These are phyloP conservation scores for Cynopterus sphinx DNA, from an alignment of 2,797 vertebrate species.

Conservation along the genomic window DNA sequence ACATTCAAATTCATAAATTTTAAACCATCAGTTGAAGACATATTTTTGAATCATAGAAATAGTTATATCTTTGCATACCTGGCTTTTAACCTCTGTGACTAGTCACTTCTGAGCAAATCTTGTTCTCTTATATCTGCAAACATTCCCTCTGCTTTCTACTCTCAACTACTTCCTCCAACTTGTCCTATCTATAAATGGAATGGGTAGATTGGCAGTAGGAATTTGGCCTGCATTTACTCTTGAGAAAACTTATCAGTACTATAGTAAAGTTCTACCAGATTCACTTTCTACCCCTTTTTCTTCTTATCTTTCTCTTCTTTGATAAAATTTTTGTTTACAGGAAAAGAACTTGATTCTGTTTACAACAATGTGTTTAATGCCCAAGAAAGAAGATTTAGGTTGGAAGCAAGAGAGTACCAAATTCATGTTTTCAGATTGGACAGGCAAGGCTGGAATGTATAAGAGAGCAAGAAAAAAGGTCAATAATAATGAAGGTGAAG, in stretches of 20 bases:
- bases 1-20: neutral
- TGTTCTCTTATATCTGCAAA: neutral
- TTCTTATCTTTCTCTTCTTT: neutral
- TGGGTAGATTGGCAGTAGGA: neutral
- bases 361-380: neutral
- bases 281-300: neutral
- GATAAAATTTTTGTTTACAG: neutral
- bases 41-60: neutral
- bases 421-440: neutral
- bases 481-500: neutral
- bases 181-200: neutral
- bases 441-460: neutral
- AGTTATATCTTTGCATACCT: neutral
- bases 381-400: neutral
- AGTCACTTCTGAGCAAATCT: neutral
- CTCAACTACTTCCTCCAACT: neutral
- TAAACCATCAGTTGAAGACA: neutral
- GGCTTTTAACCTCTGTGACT: neutral
- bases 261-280: neutral
- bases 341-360: neutral
- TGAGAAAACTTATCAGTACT: neutral
- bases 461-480: neutral
- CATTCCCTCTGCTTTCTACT: neutral
- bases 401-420: neutral
- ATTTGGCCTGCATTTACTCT: neutral